A percentile compares a stretch with the other conserved stretches of the same genome.
phyloP scores from a whole-genome alignment of 2,888 invertebrate species.

The Toxonevra muliebris region DNA sequence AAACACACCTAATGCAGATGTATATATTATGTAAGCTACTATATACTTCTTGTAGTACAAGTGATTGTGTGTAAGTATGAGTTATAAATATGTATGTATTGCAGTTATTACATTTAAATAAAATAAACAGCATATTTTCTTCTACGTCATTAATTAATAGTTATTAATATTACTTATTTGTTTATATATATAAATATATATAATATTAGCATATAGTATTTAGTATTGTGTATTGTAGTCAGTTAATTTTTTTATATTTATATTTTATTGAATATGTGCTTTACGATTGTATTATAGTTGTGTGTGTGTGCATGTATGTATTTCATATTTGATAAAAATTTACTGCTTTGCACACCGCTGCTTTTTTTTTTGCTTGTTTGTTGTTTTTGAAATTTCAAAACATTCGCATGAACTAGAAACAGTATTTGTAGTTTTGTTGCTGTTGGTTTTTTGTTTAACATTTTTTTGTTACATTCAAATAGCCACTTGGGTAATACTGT shows the following conservation, averaged over 20 bases:
- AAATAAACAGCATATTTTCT: constrained; percentile 1
- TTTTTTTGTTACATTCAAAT: constrained; percentile 60
- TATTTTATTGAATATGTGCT: background rate
- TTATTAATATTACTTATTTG: background rate
- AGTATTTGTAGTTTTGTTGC: background rate
- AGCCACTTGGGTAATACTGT: constrained; percentile 64
- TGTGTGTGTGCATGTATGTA: constrained; percentile 16
- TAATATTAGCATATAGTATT: background rate
- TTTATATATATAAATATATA: constrained; percentile 4
- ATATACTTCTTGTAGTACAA: too few relatives aligned
- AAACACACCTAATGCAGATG: too few relatives aligned
- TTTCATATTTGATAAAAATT: constrained; percentile 2
- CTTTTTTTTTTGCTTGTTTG: background rate
- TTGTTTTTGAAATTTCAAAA: constrained; percentile 10
- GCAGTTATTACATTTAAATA: background rate
- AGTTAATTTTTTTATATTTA: background rate
- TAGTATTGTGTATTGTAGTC: background rate
- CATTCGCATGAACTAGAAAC: constrained; percentile 22
- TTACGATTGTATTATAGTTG: background rate
- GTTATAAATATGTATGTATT: constrained; percentile 1
- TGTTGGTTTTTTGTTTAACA: constrained; percentile 42
- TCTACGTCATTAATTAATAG: constrained; percentile 12
- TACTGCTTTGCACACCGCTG: background rate
- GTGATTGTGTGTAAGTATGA: background rate
- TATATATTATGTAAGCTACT: too few relatives aligned